A percentile compares a stretch with the other conserved stretches of the same genome.
phyloP scores from a whole-genome alignment of 2,888 invertebrate species.

The Rotaria magnacalcarata region DNA sequence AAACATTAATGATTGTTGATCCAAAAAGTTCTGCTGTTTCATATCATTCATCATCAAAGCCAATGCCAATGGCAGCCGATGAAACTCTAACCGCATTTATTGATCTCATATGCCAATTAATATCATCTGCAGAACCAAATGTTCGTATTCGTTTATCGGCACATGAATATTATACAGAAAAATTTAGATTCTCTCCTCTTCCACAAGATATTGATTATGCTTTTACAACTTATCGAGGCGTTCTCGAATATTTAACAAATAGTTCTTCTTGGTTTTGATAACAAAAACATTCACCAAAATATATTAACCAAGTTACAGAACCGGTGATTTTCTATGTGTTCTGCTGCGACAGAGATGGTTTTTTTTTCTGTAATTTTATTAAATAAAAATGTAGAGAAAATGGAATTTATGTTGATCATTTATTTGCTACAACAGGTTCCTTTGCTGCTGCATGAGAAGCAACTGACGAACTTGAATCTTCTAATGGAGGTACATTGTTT shows the following conservation, averaged over 20 bases:
- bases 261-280: not conserved
- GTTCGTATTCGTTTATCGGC: not conserved
- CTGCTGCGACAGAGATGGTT: not conserved
- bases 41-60: not conserved
- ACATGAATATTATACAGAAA: conserved; percentile 23
- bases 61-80: not conserved
- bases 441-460: not conserved
- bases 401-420: not conserved
- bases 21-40: not conserved
- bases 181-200: not conserved
- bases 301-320: not conserved
- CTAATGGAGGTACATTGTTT: not conserved
- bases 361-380: not conserved
- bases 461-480: not conserved
- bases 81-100: conserved; percentile 27
- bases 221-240: conserved; percentile 2
- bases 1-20: not conserved
- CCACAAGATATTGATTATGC: conserved; percentile 27
- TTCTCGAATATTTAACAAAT: conserved; percentile 28
- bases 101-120: conserved; percentile 15
- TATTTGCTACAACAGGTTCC: not conserved
- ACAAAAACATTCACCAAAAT: not conserved
- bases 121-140: not conserved
- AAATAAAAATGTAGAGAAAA: not conserved
- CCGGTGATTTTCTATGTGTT: not conserved